These are phyloP conservation scores for Actias luna DNA, from an alignment of 2,888 invertebrate species.

Conservation along the genomic window DNA sequence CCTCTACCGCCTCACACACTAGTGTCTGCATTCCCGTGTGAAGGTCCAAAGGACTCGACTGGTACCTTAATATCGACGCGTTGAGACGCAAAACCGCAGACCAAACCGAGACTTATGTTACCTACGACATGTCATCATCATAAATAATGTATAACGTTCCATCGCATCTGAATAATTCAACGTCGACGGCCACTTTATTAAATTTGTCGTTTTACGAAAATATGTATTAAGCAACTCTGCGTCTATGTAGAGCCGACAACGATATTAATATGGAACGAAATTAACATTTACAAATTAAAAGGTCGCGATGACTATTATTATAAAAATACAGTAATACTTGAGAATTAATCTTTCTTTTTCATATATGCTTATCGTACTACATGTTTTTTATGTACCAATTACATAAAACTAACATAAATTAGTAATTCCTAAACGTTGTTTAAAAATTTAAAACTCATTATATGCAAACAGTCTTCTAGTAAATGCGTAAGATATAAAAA, in stretches of 20 bases:
- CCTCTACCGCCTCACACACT: neutral
- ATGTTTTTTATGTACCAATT: too few relatives aligned
- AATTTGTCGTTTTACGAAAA: conserved; percentile 74
- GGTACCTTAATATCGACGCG: conserved; percentile 57
- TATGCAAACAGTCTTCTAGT: neutral
- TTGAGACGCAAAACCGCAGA: conserved; percentile 76
- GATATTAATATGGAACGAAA: conserved; percentile 58
- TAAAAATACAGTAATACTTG: neutral
- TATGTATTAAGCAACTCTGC: conserved; percentile 48
- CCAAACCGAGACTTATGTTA: conserved; percentile 66
- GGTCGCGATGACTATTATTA: conserved; percentile 22
- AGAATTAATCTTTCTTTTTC: neutral
- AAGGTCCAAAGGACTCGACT: conserved; percentile 13
- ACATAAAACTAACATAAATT: neutral
- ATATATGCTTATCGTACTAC: neutral
- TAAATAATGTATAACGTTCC: conserved; percentile 76
- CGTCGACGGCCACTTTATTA: conserved; percentile 75
- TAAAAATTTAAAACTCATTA: neutral
- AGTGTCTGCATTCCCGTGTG: conserved; percentile 13
- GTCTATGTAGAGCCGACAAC: conserved; percentile 41
- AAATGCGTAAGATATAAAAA: too few relatives aligned
- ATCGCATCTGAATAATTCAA: conserved; percentile 74
- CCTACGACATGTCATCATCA: conserved; percentile 74
- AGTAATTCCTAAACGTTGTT: neutral
- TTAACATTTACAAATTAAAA: conserved; percentile 53